These are phyloP conservation scores for Tragelaphus buxtoni DNA, from an alignment of 2,113 vertebrate species.

Conservation along the genomic window DNA sequence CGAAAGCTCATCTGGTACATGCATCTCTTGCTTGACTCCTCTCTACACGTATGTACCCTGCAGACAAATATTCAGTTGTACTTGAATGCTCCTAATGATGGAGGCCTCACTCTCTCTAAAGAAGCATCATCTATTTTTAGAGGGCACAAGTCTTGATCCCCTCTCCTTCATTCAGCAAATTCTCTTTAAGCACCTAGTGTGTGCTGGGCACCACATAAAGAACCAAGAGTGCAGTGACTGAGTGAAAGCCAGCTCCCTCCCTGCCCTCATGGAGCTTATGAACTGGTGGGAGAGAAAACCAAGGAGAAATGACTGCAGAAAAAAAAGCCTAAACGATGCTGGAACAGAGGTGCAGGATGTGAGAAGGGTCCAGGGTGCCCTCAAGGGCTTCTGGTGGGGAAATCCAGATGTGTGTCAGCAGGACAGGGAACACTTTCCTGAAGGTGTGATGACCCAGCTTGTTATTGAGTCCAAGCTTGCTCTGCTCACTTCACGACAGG, in stretches of 20 bases:
- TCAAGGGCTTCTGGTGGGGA: fast-evolving
- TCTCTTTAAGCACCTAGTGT: background rate
- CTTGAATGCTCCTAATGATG: background rate
- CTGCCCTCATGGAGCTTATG: background rate
- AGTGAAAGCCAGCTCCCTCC: background rate
- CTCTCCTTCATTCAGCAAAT: background rate
- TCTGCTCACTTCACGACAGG: background rate
- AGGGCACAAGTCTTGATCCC: background rate
- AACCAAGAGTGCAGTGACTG: background rate
- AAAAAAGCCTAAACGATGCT: background rate
- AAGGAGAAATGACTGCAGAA: background rate
- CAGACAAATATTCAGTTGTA: background rate
- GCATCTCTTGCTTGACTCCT: no score
- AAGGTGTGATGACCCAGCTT: background rate
- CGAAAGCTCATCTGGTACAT: background rate
- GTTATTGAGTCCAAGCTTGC: background rate
- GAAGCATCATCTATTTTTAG: background rate
- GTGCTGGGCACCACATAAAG: background rate
- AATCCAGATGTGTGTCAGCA: background rate
- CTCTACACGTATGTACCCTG: background rate
- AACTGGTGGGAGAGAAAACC: background rate
- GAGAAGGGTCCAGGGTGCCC: fast-evolving
- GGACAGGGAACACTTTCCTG: background rate
- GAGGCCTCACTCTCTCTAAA: background rate
- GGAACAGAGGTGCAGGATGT: background rate